phyloP scores from a whole-genome alignment of 1,140 invertebrate genomes.

The Neelides sp. region DNA sequence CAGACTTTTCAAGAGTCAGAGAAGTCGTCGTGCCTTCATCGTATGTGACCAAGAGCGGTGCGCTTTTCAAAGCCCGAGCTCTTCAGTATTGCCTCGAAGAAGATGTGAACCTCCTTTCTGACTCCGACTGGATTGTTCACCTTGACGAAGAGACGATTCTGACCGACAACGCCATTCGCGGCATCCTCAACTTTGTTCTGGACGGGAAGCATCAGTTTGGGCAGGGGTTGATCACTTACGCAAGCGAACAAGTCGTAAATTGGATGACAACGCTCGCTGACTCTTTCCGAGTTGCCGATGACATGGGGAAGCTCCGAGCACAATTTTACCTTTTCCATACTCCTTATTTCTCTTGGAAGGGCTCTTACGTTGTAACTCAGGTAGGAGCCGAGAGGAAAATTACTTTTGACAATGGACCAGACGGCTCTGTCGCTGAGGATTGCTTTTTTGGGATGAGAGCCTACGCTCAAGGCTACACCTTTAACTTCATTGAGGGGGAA shows the following conservation, averaged over 20 bases:
- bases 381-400: slow-evolving; percentile 77
- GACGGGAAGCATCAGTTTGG: slow-evolving; percentile 93
- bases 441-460: slow-evolving; percentile 94
- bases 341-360: slow-evolving; percentile 95
- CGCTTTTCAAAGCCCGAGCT: slow-evolving; percentile 87
- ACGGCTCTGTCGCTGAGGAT: slow-evolving; percentile 94
- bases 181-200: slow-evolving; percentile 89
- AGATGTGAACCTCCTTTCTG: slow-evolving; percentile 69
- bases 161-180: slow-evolving; percentile 78
- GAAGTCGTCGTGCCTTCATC: slow-evolving; percentile 75
- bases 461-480: slow-evolving; percentile 66
- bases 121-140: slow-evolving; percentile 94
- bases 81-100: slow-evolving; percentile 92
- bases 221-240: slow-evolving; percentile 95
- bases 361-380: slow-evolving; percentile 85
- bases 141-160: slow-evolving; percentile 93
- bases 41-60: slow-evolving; percentile 78
- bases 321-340: slow-evolving; percentile 89
- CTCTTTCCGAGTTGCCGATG: slow-evolving; percentile 89
- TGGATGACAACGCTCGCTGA: slow-evolving; percentile 95
- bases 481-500: slow-evolving; percentile 89
- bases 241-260: slow-evolving; percentile 89
- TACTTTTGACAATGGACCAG: slow-evolving; percentile 87
- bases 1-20: slow-evolving; percentile 47
- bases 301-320: slow-evolving; percentile 88